Percentiles rank a stretch among this genome's conserved stretches.
Evolutionary conservation across 2,113 vertebrate species (phyloP).

Genomic region (Eublepharis macularius): DNA sequence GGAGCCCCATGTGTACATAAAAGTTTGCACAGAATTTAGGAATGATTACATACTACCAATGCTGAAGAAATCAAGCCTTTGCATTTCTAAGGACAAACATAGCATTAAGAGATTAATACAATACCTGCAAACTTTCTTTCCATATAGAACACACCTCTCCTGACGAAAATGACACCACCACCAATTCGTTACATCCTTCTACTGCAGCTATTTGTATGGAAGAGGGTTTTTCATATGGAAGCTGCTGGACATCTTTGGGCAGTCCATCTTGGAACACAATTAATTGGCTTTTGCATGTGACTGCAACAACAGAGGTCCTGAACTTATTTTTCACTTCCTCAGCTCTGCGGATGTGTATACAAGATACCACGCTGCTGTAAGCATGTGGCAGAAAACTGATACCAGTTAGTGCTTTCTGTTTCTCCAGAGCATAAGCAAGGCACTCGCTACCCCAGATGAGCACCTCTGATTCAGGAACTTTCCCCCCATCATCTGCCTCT

Average conservation of each 20-base stretch:
- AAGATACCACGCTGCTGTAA: slow-evolving; percentile 80
- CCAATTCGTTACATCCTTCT: slow-evolving; percentile 71
- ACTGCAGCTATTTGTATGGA: slow-evolving; percentile 76
- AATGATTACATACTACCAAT: background rate
- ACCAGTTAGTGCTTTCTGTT: slow-evolving; percentile 69
- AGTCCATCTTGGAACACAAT: slow-evolving; percentile 84
- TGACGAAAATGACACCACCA: slow-evolving; percentile 79
- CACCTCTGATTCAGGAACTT: slow-evolving; percentile 55
- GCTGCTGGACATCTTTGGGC: slow-evolving; percentile 80
- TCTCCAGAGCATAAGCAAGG: slow-evolving; percentile 74
- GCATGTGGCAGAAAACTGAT: slow-evolving; percentile 80
- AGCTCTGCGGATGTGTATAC: slow-evolving; percentile 71
- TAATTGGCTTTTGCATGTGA: slow-evolving; percentile 84
- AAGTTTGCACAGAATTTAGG: background rate
- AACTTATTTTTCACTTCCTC: slow-evolving; percentile 61
- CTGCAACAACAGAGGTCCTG: slow-evolving; percentile 72
- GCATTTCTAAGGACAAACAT: background rate
- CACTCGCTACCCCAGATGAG: slow-evolving; percentile 65
- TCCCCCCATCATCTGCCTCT: slow-evolving; percentile 12
- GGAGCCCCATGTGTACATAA: background rate
- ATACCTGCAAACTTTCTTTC: slow-evolving; percentile 88
- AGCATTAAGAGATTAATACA: slow-evolving; percentile 14
- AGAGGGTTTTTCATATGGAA: slow-evolving; percentile 82
- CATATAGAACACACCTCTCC: slow-evolving; percentile 81
- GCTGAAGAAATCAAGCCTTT: background rate